A percentile compares a stretch with the other conserved stretches of the same genome.
phyloP scores from a whole-genome alignment of 2,888 invertebrate species.

The Tricholauxania praeusta region DNA sequence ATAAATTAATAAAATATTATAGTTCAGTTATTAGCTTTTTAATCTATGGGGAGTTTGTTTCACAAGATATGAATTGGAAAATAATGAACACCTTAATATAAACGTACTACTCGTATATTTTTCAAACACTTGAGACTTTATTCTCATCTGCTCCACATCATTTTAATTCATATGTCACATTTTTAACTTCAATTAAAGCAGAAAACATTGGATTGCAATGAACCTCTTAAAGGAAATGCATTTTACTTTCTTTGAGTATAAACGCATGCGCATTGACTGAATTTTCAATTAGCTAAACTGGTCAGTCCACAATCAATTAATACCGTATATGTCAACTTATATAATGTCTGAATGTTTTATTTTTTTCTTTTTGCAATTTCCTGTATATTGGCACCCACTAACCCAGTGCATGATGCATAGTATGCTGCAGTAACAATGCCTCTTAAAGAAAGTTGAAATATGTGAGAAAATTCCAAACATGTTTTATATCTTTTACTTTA shows the following conservation, averaged over 20 bases:
- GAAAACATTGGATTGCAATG: background rate
- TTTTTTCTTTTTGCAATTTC: background rate
- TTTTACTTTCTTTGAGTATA: background rate
- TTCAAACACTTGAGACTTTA: too few species aligned
- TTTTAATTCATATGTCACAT: background rate
- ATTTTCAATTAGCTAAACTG: slow-evolving; percentile 6
- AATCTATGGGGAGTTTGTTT: too few species aligned
- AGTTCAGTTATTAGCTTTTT: too few species aligned
- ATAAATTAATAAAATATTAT: too few species aligned
- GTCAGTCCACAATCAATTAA: slow-evolving; percentile 1
- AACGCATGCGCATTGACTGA: background rate
- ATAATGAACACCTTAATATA: too few species aligned
- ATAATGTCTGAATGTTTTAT: slow-evolving; percentile 1
- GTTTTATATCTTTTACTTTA: background rate
- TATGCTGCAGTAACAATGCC: too few species aligned
- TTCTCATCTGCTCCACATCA: too few species aligned
- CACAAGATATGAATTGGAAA: too few species aligned
- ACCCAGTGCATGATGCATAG: slow-evolving; percentile 13
- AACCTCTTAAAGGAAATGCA: slow-evolving; percentile 19
- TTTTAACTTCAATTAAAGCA: background rate
- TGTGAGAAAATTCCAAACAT: slow-evolving; percentile 21
- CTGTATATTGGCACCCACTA: slow-evolving; percentile 5
- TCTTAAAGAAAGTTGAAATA: background rate
- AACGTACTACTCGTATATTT: too few species aligned
- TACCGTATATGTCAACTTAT: slow-evolving; percentile 12